These are phyloP conservation scores for Aphyosemion australe DNA, from an alignment of 2,113 vertebrate genomes.

Conservation along the genomic window DNA sequence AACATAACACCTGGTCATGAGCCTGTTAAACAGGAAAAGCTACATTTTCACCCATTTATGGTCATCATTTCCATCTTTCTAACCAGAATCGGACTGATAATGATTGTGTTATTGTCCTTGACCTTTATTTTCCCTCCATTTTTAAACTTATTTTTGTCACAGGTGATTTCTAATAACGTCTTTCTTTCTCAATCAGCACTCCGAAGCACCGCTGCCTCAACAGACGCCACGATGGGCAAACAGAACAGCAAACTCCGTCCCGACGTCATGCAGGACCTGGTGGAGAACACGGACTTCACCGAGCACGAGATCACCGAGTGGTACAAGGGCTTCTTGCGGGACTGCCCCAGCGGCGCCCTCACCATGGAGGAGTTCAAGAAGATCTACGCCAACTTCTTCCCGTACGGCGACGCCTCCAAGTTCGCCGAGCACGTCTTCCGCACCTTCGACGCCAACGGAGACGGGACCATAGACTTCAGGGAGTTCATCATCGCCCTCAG, in stretches of 20 bases:
- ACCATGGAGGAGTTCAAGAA: conserved; percentile 99
- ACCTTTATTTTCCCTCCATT: no score
- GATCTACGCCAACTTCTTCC: conserved; percentile 99
- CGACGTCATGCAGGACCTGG: conserved; percentile 97
- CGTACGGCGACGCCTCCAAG: conserved; percentile 97
- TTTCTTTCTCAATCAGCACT: conserved; percentile 30
- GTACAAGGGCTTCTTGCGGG: conserved; percentile 99
- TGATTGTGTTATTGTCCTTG: no score
- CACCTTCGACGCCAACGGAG: conserved; percentile 96
- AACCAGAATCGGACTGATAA: no score
- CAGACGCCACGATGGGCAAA: conserved; percentile 87
- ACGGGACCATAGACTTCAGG: conserved; percentile 97
- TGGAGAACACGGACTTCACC: conserved; percentile 98
- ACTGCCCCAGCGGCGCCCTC: conserved; percentile 97
- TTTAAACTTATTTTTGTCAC: background rate
- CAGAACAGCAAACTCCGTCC: conserved; percentile 99
- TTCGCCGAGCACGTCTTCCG: conserved; percentile 99
- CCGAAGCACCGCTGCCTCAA: conserved; percentile 28
- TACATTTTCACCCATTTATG: no score
- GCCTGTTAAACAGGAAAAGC: no score
- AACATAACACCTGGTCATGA: no score
- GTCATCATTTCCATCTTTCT: no score
- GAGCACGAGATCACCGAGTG: conserved; percentile 98
- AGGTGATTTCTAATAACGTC: background rate
- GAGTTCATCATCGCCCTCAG: conserved; percentile 99